Base-by-base conservation (phyloP, 2,888 invertebrate species). In the Lithophane leautieri region DNA sequence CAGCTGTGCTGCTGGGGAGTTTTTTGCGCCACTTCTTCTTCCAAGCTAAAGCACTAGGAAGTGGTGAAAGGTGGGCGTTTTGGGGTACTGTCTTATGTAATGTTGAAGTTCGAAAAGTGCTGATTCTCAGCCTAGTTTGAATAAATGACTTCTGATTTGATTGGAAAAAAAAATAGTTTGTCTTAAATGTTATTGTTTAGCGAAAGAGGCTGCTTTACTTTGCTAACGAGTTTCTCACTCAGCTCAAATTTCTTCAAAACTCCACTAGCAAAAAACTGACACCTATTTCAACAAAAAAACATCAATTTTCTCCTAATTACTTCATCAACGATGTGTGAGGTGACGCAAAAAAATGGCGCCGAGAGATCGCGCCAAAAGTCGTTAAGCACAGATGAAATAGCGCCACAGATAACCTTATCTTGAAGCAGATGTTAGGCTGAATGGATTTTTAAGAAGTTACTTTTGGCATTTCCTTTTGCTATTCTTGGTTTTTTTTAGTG, bases 331-430 rank as follows among this genome's bases (percentile, higher is more conserved):
- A 88, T 84, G 87, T 87, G 87, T 88, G 88, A 87, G 87, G 88
- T 88, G 82, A 71, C 62, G 79, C 54, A 88, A 87, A 87, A 86
- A 87, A 84, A 86, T 87, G 87, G 87, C 87, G 87, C 87, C 87
- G 52, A 67, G 14, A 65, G 69, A 82, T 87, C 87, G 87, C 87
- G 86, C 87, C 87, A 88, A 86, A 88, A 47, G 86, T 87, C 86
- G 86, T 88, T 88, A 87, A 81, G 73, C 78, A 82, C 78, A 88
- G 86, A 88, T 87, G 84, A 87, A 88, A 86, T 78, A 86, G 86
- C 63, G 81, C 62, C 81, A 82, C 76, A 86, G 89, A 84, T 84
- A 83, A 80, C 76, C 67, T 87, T 88, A 87, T 88, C 87, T 81
- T 65, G 70, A n/a, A 58, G 81, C 87, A 87, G 86, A 87, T 87